These are phyloP conservation scores for Malurus alboscapulatus DNA, from an alignment of 2,113 vertebrate genomes.

Conservation along the genomic window DNA sequence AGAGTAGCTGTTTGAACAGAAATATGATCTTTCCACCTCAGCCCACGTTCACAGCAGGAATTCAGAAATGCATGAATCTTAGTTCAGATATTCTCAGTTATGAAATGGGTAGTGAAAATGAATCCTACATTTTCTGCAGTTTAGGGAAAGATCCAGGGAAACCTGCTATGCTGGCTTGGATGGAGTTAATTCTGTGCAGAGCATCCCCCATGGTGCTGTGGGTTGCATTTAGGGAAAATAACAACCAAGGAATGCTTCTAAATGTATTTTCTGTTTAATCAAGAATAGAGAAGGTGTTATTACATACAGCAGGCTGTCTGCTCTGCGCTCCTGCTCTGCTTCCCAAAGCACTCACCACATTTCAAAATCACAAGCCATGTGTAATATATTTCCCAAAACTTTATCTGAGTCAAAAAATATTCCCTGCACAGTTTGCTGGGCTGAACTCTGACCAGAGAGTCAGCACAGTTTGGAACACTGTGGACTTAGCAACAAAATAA, in stretches of 20 bases:
- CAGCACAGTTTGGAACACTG: neutral
- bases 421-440: neutral
- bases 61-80: neutral
- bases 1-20: neutral
- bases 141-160: neutral
- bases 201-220: neutral
- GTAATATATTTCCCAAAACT: neutral
- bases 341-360: neutral
- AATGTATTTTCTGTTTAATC: neutral
- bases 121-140: neutral
- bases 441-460: conserved; percentile 20
- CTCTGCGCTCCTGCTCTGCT: neutral
- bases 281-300: neutral
- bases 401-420: neutral
- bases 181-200: neutral
- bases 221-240: neutral
- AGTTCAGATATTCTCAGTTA: neutral
- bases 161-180: neutral
- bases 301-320: neutral
- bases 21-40: neutral
- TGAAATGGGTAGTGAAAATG: neutral
- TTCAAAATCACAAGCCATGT: neutral
- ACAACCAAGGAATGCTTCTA: neutral
- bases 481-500: neutral
- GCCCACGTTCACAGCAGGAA: neutral